Conservation (phyloP, 2,797 vertebrate genomes). For the Sarcoramphus papa region DNA sequence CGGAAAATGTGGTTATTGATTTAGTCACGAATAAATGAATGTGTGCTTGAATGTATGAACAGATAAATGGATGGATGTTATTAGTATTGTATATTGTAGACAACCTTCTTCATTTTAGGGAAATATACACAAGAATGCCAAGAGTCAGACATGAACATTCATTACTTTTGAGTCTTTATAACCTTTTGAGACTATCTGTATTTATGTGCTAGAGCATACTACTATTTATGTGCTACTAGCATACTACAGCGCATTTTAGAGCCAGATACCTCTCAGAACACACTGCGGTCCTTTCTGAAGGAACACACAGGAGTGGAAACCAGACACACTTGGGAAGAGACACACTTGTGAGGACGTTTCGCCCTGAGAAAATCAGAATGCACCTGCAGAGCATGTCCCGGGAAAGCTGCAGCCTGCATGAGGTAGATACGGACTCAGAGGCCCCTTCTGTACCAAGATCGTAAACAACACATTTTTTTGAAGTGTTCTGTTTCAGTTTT, state of each 20-base stretch:
- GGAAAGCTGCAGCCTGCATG: rapidly evolving
- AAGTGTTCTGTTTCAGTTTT: neutral
- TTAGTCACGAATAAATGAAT: slow-evolving; percentile 32
- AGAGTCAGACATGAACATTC: neutral
- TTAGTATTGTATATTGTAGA: neutral
- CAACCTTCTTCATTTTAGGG: neutral
- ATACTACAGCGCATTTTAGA: neutral
- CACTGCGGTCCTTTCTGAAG: neutral
- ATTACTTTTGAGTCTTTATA: neutral
- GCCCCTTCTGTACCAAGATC: neutral
- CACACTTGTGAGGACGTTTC: neutral
- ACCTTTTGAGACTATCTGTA: neutral
- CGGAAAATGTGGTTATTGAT: slow-evolving; percentile 33
- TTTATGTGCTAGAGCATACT: neutral
- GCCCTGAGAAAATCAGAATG: neutral
- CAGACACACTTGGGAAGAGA: neutral
- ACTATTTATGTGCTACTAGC: no score
- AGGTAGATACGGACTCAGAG: neutral
- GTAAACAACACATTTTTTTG: neutral
- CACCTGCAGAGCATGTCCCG: neutral
- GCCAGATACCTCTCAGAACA: neutral
- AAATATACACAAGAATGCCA: neutral
- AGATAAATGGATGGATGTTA: neutral
- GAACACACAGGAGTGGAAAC: neutral
- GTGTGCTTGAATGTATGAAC: neutral